These are phyloP conservation scores for Himantopus leucocephalus DNA, from an alignment of 2,113 vertebrate species.

Conservation along the genomic window DNA sequence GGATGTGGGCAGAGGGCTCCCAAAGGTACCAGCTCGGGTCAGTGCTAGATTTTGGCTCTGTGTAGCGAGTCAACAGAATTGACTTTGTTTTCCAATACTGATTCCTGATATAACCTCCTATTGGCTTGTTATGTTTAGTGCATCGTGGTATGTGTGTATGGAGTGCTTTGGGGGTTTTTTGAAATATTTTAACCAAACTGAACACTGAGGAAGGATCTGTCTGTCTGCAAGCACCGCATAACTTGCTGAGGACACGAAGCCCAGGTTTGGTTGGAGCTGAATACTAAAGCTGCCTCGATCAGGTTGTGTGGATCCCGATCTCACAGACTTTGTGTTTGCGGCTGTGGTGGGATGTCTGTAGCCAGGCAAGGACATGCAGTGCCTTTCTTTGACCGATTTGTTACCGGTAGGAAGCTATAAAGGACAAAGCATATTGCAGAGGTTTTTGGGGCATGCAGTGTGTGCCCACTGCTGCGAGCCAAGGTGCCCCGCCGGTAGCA, in stretches of 20 bases:
- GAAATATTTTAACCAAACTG: background rate
- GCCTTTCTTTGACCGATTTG: background rate
- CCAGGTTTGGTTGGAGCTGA: background rate
- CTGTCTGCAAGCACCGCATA: background rate
- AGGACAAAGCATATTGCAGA: background rate
- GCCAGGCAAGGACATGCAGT: background rate
- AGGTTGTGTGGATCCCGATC: too few relatives aligned
- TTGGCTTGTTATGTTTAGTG: background rate
- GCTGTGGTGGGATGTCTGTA: background rate
- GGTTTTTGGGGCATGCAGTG: background rate
- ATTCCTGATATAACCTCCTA: background rate
- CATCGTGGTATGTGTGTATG: background rate
- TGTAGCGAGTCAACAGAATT: background rate
- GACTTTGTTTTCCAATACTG: background rate
- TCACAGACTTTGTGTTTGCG: background rate
- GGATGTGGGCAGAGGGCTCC: background rate
- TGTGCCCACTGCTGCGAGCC: background rate
- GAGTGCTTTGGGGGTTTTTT: background rate
- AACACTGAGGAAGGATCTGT: background rate
- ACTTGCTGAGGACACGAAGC: background rate
- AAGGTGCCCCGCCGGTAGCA: background rate
- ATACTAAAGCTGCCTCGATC: background rate
- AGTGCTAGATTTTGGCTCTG: background rate
- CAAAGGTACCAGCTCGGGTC: accelerated
- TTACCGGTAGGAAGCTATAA: background rate